Base-by-base conservation (phyloP, 1,140 invertebrate species). In the Drosophila pachea region DNA sequence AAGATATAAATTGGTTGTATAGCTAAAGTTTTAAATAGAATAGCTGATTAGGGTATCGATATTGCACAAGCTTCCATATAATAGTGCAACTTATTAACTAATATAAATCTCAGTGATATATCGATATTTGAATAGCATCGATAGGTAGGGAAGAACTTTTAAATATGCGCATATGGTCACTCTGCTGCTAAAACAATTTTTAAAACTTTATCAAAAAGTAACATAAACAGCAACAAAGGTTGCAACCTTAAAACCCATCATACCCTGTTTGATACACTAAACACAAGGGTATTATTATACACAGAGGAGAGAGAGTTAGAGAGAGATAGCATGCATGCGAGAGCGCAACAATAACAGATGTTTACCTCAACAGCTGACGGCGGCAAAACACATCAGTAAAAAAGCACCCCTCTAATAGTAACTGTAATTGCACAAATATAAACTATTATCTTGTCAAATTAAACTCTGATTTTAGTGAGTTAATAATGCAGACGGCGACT, bases 401-500 rank as follows among this genome's bases (percentile, higher is more conserved):
- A 22, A 4, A 7, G 11, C 31, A 12, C 22, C 22, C 1, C 22
- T 22, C 22, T 22, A 36, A 47, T 88, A 22, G 88, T 88, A 5
- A 81, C 74, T 2, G 91, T 91, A 33, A 92, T 22, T 48, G 4
- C 7, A 16, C 38, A 40, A n/a, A 42, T 5, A 42, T 12, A 14
- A 42, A 4, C 2, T 3, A 36, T n/a, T n/a, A 4, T 0, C 5
- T 0, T 0, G 7, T 47, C 22, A 22, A 1, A 22, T 22, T 1
- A 1, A 22, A 22, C 22, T 22, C 22, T 22, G 22, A 3, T 22
- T 22, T 22, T 22, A 22, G 22, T 22, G 22, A 22, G 22, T 22
- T 22, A 2, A 22, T 22, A 22, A 22, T 22, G 22, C 22, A 22
- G 22, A 3, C 1, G 22, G 3, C 1, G 22, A 22, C 22, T 22